Conservation (phyloP, 2,113 vertebrate species). For the Ophthalmotilapia sp. region DNA sequence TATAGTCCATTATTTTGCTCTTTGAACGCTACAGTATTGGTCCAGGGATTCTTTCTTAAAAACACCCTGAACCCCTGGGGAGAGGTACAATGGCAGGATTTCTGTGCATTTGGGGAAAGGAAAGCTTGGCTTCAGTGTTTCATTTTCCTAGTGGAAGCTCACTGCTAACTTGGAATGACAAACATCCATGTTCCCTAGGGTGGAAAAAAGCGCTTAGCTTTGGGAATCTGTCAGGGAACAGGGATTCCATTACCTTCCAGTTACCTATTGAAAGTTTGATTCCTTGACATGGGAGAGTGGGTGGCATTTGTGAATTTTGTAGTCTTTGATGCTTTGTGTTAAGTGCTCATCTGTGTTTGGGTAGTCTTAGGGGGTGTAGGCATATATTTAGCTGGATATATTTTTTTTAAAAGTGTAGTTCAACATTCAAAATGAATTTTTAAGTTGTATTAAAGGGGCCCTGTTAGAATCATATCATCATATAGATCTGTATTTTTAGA, state of each 20-base stretch:
- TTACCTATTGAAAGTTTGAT: not conserved
- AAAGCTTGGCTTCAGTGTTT: conserved; percentile 19
- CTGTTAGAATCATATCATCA: not conserved
- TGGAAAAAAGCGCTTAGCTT: not conserved
- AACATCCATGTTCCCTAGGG: conserved; percentile 1
- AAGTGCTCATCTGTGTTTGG: not conserved
- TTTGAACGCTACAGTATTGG: not conserved
- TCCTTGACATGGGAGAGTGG: not conserved
- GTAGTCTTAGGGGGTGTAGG: not conserved
- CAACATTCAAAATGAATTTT: not conserved
- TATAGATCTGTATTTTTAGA: not conserved
- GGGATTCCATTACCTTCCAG: not conserved
- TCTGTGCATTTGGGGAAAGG: conserved; percentile 26
- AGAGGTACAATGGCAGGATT: conserved; percentile 50
- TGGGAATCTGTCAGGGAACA: not conserved
- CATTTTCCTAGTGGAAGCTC: conserved; percentile 20
- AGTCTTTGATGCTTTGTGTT: not conserved
- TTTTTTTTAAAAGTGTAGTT: not conserved
- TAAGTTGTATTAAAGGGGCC: not conserved
- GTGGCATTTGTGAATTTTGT: not conserved
- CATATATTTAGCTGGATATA: not conserved
- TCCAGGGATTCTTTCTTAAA: conserved; percentile 4
- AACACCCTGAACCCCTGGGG: conserved; percentile 13
- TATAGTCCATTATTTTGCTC: not conserved
- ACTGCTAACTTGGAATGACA: conserved; percentile 43